Base-by-base conservation (phyloP, 2,888 invertebrate species). In the Philereme transversata region DNA sequence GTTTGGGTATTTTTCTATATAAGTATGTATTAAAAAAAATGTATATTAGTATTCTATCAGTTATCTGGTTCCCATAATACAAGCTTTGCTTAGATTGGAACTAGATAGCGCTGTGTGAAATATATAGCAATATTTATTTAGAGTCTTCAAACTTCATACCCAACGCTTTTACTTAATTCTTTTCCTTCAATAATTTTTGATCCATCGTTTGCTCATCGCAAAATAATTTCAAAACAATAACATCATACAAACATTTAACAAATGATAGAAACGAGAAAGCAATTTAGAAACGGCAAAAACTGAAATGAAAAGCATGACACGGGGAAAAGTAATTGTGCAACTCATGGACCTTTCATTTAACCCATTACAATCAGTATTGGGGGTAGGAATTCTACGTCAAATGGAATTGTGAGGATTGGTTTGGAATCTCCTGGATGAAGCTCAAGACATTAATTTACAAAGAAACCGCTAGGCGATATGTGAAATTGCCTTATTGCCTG, bases 241-340 rank as follows among this genome's bases (percentile, higher is more conserved):
- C 36, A 46, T 50, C 36, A 35, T 44, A 47, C 9, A 33, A 75
- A 73, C 66, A 70, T 69, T 68, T 65, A 60, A 77, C 68, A 75
- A 81, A 82, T 74, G 71, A 71, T 70, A 69, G 67, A 77, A 79
- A 74, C 73, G 60, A 70, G 70, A 79, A 81, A 78, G 77, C 78
- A 83, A 84, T 86, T 82, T 81, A 77, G 70, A 78, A 74, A 73
- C 67, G 68, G 77, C 73, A 79, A 80, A 78, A 83, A 84, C 79
- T 80, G 69, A 82, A 87, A 86, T 83, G 79, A 82, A 87, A 83
- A 76, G 81, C 80, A 82, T 87, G 87, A 87, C 79, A 68, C 55
- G 60, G 81, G 84, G 57, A 66, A 78, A 86, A 48, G 72, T 78
- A 79, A 83, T 84, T 83, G 77, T 83, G 87, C 80, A 74, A 86